Evolutionary conservation across 2,113 vertebrate genomes (phyloP).

Genomic region (Nothoprocta pentlandii): DNA sequence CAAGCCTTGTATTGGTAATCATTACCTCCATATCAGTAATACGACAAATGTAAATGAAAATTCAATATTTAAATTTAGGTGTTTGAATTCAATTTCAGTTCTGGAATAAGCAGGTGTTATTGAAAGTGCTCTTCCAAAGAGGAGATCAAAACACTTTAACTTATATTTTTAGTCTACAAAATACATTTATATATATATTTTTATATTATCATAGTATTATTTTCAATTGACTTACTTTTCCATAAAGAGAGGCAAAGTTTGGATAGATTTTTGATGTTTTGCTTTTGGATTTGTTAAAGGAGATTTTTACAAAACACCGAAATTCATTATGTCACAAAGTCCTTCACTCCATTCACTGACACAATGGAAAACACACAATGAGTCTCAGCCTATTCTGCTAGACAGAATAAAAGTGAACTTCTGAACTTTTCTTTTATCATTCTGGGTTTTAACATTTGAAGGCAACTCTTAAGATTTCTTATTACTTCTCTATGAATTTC

Average conservation of each 20-base stretch:
- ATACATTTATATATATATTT: neutral
- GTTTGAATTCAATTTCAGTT: neutral
- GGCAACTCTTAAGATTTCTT: neutral
- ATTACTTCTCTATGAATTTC: neutral
- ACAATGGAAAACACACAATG: neutral
- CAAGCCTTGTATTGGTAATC: neutral
- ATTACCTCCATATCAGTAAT: neutral
- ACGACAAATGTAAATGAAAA: neutral
- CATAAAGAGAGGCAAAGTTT: neutral
- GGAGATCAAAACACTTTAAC: neutral
- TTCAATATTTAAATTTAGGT: accelerated
- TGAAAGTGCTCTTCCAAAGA: neutral
- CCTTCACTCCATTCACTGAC: neutral
- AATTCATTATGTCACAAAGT: neutral
- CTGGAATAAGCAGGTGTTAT: neutral
- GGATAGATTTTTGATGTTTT: neutral
- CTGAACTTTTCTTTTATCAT: neutral
- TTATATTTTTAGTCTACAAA: neutral
- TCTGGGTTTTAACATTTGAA: neutral
- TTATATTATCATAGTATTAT: neutral
- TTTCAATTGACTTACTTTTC: neutral
- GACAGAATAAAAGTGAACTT: neutral
- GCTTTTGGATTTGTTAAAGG: neutral
- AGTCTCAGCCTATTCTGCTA: neutral
- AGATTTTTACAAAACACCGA: neutral